phyloP scores from a whole-genome alignment of 2,113 vertebrate genomes.

The Lontra canadensis region DNA sequence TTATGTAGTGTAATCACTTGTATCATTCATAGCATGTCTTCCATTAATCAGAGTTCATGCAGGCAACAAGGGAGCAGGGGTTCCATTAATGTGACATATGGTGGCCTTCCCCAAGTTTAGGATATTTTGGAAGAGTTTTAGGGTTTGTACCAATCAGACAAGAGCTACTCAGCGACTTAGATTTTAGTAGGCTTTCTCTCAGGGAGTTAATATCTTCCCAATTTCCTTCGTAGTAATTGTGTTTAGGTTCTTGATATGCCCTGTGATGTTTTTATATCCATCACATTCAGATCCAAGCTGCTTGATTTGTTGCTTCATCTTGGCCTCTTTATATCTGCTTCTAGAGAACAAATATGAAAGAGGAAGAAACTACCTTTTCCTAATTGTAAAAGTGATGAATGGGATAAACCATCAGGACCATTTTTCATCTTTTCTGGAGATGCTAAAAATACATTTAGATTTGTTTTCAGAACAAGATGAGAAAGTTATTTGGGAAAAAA shows the following conservation, averaged over 20 bases:
- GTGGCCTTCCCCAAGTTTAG: constrained; percentile 56
- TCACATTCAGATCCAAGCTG: not conserved
- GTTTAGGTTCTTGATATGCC: not conserved
- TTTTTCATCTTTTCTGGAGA: constrained; percentile 46
- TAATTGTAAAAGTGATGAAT: constrained; percentile 63
- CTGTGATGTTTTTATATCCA: constrained; percentile 38
- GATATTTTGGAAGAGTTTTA: constrained; percentile 43
- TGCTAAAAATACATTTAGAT: constrained; percentile 37
- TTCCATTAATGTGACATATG: constrained; percentile 73
- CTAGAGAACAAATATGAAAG: not conserved
- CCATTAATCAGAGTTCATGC: constrained; percentile 73
- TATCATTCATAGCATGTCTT: constrained; percentile 71
- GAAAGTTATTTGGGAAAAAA: constrained; percentile 26
- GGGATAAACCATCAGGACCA: not conserved
- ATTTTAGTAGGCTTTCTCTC: not conserved
- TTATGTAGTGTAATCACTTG: constrained; percentile 65
- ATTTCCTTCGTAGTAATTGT: not conserved
- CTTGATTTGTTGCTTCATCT: not conserved
- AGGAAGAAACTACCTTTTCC: not conserved
- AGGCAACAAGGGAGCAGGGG: constrained; percentile 41
- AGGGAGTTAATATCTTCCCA: not conserved
- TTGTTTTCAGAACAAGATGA: constrained; percentile 54
- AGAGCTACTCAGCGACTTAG: constrained; percentile 19
- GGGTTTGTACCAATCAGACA: not conserved
- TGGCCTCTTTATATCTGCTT: not conserved